Evolutionary conservation across 2,113 vertebrate species (phyloP).

Genomic region (Orthonyx spaldingii): DNA sequence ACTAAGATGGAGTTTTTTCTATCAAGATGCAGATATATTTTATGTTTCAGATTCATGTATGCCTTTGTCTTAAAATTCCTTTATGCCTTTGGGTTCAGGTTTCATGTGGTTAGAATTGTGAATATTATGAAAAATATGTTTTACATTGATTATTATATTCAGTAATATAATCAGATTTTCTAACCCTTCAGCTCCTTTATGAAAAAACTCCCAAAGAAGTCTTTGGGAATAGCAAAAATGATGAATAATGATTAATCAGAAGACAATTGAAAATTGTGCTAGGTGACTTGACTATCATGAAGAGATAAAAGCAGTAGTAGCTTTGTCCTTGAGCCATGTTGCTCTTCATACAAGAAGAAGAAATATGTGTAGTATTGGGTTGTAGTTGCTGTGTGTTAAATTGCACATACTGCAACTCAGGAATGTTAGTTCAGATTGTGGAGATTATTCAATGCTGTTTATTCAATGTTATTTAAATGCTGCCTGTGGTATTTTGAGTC

Average conservation of each 20-base stretch:
- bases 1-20: neutral
- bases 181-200: neutral
- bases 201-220: fast-evolving
- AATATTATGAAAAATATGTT: neutral
- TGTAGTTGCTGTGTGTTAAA: neutral
- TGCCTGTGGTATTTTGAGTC: neutral
- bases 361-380: neutral
- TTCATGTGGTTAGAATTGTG: neutral
- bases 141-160: neutral
- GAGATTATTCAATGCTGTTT: neutral
- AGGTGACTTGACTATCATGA: neutral
- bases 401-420: neutral
- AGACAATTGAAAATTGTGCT: neutral
- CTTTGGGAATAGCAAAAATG: neutral
- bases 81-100: neutral
- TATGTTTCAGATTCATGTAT: neutral
- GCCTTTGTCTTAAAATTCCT: neutral
- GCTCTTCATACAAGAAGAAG: neutral
- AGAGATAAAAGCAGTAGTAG: neutral
- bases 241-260: neutral
- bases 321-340: neutral
- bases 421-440: neutral
- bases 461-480: neutral
- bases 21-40: neutral
- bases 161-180: neutral